Evolutionary conservation across 2,888 invertebrate species (phyloP).

Genomic region (Pollenia angustigena): DNA sequence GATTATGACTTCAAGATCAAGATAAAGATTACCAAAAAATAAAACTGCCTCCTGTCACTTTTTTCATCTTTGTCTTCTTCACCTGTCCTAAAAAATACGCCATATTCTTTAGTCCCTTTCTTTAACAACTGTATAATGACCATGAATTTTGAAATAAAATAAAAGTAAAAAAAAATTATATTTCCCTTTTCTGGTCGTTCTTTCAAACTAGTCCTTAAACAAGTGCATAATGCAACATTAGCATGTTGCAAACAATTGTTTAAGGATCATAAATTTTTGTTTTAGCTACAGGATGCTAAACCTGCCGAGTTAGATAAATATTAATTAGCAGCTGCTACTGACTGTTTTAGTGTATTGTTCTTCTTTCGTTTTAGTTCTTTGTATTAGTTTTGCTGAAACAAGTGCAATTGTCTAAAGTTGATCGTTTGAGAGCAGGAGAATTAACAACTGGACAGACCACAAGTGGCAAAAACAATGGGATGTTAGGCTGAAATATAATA

Average conservation of each 20-base stretch:
- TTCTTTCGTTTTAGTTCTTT: conserved; percentile 3
- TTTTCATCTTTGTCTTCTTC: neutral
- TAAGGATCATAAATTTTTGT: conserved; percentile 56
- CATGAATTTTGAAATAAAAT: conserved; percentile 20
- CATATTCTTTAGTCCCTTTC: conserved; percentile 38
- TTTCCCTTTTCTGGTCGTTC: no score
- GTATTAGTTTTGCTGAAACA: conserved; percentile 44
- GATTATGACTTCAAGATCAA: conserved; percentile 55
- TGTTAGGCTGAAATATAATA: no score
- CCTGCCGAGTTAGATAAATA: conserved; percentile 13
- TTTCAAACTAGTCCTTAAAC: neutral
- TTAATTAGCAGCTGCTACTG: conserved; percentile 72
- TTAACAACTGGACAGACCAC: conserved; percentile 48
- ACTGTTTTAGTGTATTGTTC: conserved; percentile 18
- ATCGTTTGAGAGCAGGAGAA: neutral
- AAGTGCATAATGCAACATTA: conserved; percentile 44
- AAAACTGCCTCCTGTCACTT: conserved; percentile 1
- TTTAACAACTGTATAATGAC: conserved; percentile 36
- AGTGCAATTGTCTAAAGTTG: conserved; percentile 47
- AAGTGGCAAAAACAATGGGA: conserved; percentile 58
- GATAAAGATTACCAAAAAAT: conserved; percentile 34
- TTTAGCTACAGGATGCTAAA: conserved; percentile 52
- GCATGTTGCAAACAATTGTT: conserved; percentile 34
- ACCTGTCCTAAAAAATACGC: conserved; percentile 40
- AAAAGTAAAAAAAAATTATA: no score